Evolutionary conservation across 1,140 invertebrate genomes (phyloP).

Genomic region (Macrobrachium nipponense): DNA sequence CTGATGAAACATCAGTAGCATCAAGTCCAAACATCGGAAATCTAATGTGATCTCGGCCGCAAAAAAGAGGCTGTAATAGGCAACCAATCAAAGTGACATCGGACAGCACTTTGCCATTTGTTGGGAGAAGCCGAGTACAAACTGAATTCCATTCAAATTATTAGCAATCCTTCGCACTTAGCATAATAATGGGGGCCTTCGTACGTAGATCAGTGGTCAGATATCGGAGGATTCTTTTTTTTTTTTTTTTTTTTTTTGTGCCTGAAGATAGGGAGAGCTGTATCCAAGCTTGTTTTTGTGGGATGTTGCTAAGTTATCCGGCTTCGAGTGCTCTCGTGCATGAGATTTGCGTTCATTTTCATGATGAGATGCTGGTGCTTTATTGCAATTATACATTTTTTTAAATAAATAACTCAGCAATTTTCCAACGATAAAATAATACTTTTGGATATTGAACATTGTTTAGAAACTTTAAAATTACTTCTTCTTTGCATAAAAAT

Average conservation of each 20-base stretch:
- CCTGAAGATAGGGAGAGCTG: too few relatives aligned
- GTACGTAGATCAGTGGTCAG: not conserved
- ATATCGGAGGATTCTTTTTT: not conserved
- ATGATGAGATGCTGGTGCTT: not conserved
- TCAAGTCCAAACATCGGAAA: too few relatives aligned
- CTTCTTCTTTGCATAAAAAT: too few relatives aligned
- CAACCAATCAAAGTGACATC: slow-evolving; percentile 3
- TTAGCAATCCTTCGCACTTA: slow-evolving; percentile 15
- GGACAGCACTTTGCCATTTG: slow-evolving; percentile 16
- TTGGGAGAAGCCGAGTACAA: slow-evolving; percentile 1
- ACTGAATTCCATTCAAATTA: slow-evolving; percentile 20
- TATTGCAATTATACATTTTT: too few relatives aligned
- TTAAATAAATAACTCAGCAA: too few relatives aligned
- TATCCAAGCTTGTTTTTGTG: too few relatives aligned
- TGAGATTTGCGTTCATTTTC: not conserved
- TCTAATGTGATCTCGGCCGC: not conserved
- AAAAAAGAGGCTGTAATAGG: not conserved
- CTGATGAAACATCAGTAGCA: too few relatives aligned
- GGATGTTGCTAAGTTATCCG: too few relatives aligned
- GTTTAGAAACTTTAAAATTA: too few relatives aligned
- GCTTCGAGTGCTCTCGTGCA: not conserved
- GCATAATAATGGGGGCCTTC: not conserved
- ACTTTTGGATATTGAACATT: too few relatives aligned
- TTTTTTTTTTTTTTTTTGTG: not conserved
- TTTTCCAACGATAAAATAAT: too few relatives aligned